A percentile compares a stretch with the other conserved stretches of the same genome.
These are phyloP conservation scores for Araneus ventricosus DNA, from an alignment of 1,140 invertebrate genomes.

Conservation along the genomic window DNA sequence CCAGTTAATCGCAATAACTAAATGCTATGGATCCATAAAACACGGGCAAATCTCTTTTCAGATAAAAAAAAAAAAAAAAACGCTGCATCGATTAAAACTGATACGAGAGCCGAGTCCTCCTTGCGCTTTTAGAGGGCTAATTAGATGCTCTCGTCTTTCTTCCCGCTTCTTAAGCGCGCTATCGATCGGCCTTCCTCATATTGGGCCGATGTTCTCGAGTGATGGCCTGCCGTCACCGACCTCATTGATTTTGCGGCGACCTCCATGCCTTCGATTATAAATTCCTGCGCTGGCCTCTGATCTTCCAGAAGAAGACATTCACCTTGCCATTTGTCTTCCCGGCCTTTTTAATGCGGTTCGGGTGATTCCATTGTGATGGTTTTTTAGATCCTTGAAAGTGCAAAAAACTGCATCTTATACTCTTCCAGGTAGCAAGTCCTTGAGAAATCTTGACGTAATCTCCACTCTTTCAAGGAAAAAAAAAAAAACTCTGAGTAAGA, in stretches of 20 bases:
- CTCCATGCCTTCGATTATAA: background rate
- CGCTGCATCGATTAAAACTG: background rate
- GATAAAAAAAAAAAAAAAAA: too few relatives aligned
- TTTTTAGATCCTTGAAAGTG: too few relatives aligned
- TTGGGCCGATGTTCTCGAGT: background rate
- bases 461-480: too few relatives aligned
- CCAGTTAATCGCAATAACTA: background rate
- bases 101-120: too few relatives aligned
- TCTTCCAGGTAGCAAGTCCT: too few relatives aligned
- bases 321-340: background rate
- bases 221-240: background rate
- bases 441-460: too few relatives aligned
- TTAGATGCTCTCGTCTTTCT: conserved; percentile 36
- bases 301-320: background rate
- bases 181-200: conserved; percentile 21
- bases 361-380: too few relatives aligned
- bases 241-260: background rate
- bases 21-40: background rate
- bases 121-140: conserved; percentile 6
- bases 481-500: too few relatives aligned
- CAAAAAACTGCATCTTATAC: too few relatives aligned
- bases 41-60: background rate
- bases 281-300: background rate
- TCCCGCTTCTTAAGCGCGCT: background rate
- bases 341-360: background rate